Percentiles rank a stretch among this genome's conserved stretches.
phyloP scores from a whole-genome alignment of 2,888 invertebrate genomes.

The Piscicola geometra region DNA sequence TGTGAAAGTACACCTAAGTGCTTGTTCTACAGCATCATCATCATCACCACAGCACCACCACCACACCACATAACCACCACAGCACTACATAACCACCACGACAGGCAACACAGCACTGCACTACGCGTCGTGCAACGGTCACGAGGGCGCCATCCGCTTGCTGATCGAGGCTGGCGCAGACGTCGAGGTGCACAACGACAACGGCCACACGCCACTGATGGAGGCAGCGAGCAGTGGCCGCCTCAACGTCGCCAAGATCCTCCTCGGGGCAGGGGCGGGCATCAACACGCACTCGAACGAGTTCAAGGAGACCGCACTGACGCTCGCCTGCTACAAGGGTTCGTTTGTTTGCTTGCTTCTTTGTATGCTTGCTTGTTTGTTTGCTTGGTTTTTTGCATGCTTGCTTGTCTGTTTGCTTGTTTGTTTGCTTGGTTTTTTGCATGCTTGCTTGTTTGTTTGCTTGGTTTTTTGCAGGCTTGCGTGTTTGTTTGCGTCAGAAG shows the following conservation, averaged over 20 bases:
- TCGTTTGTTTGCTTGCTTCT: not conserved
- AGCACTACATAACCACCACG: conserved; percentile 15
- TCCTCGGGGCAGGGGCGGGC: conserved; percentile 87
- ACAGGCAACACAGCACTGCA: conserved; percentile 73
- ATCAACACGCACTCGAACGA: conserved; percentile 98
- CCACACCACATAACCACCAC: not conserved
- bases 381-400: too few species aligned
- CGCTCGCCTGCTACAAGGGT: conserved; percentile 86
- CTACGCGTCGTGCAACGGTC: conserved; percentile 69
- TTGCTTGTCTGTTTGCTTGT: too few species aligned
- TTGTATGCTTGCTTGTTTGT: too few species aligned
- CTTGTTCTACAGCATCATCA: too few species aligned
- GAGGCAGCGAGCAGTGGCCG: conserved; percentile 58
- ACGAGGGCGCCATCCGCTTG: conserved; percentile 79
- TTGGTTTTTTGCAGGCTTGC: too few species aligned
- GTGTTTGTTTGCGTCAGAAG: too few species aligned
- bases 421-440: too few species aligned
- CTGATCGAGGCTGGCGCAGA: conserved; percentile 84
- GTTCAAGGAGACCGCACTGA: conserved; percentile 96
- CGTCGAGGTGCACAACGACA: conserved; percentile 97
- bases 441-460: too few species aligned
- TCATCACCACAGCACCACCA: too few species aligned
- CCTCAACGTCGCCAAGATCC: conserved; percentile 61
- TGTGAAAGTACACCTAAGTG: too few species aligned
- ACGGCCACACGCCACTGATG: conserved; percentile 86